Evolutionary conservation across 2,888 invertebrate species (phyloP), one percentile per base, ranked within the genome.

Genomic region (Archips xylosteana): DNA sequence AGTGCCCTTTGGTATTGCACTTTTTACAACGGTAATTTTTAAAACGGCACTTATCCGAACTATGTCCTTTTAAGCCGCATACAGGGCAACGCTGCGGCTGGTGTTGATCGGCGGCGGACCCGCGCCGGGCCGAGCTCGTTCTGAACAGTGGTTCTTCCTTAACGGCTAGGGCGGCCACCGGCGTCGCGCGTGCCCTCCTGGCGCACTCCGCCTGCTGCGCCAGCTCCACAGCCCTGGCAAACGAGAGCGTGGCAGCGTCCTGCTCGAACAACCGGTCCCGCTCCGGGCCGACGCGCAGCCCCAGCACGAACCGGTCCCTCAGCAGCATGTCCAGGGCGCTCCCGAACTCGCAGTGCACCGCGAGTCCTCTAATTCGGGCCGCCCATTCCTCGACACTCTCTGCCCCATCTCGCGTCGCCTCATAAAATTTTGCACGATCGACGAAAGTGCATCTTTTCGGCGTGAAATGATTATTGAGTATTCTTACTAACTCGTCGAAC

Each of bases 151-250:
- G 69, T 47, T 72, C 75, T n/a, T 72, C 61, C 42, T 75, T 75
- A 8, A 72, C 54, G 23, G 23, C 23, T 10, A 63, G 23, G 23
- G 23, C 23, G 23, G 23, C 23, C 6, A 36, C 32, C 3, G 70
- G 39, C 15, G 8, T 5, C 4, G 66, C 47, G 5, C 42, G 39
- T 2, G 70, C 74, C 15, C 61, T 9, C 15, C 74, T 15, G 0
- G 73, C 75, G 54, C 75, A 60, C 1, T 13, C 70, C 15, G 75
- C 75, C 64, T 74, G 70, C 45, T 72, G 62, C 13, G 76, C 76
- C 10, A 76, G 49, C 23, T 75, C 72, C 49, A 75, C 2, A 9
- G 76, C 76, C 12, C 10, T 67, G 8, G 76, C 36, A 1, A 76
- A 39, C 13, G 74, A 70, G 36, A 76, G 39, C 3, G 12, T 62